phyloP scores from a whole-genome alignment of 2,888 invertebrate species.

The Mimachlamys varia region DNA sequence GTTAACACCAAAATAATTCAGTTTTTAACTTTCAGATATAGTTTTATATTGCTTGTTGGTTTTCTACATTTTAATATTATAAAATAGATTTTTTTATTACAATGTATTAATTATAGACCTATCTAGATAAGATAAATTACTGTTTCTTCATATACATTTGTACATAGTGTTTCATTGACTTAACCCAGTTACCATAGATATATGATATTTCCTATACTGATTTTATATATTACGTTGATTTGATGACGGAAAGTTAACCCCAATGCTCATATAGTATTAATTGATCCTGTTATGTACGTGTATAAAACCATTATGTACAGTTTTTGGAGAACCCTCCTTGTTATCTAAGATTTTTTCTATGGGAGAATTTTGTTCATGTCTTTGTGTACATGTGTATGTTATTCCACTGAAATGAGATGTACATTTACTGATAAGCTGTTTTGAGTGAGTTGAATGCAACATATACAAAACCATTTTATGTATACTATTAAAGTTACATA shows the following conservation, averaged over 20 bases:
- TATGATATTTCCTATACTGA: constrained; percentile 6
- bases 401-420: constrained; percentile 31
- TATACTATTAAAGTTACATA: constrained; percentile 36
- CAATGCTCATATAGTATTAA: constrained; percentile 35
- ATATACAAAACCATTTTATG: constrained; percentile 36
- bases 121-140: not conserved
- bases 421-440: constrained; percentile 28
- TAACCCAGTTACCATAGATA: constrained; percentile 4
- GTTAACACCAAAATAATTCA: not conserved
- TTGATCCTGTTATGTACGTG: not conserved
- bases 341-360: constrained; percentile 19
- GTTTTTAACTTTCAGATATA: constrained; percentile 16
- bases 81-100: not conserved
- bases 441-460: constrained; percentile 36
- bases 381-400: constrained; percentile 21
- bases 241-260: constrained; percentile 23
- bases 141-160: constrained; percentile 24
- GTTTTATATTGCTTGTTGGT: constrained; percentile 26
- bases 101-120: not conserved
- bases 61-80: constrained; percentile 31
- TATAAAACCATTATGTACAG: constrained; percentile 31
- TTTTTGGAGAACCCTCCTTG: not conserved
- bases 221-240: constrained; percentile 28
- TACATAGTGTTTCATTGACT: constrained; percentile 33
- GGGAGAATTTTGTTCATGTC: not conserved